These are phyloP conservation scores for Cololabis saira DNA, from an alignment of 2,113 vertebrate genomes.

Conservation along the genomic window DNA sequence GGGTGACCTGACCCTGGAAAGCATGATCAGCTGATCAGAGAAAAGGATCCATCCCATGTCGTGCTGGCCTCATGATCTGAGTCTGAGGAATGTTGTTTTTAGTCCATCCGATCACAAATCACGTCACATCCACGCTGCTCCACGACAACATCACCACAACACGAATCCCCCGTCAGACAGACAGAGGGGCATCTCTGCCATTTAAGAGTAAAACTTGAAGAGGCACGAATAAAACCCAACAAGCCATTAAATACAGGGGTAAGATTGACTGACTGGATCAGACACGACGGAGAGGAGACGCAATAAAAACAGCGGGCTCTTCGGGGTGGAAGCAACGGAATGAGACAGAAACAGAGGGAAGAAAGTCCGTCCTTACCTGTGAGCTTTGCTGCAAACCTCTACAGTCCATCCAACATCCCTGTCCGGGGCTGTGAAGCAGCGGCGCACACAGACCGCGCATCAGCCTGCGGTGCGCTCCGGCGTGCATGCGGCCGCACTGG, in stretches of 20 bases:
- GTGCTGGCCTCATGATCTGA: neutral
- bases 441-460: neutral
- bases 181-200: too few species aligned
- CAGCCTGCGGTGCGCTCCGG: constrained; percentile 6
- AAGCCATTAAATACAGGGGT: neutral
- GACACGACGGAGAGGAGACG: neutral
- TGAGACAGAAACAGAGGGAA: constrained; percentile 14
- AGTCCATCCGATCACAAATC: too few species aligned
- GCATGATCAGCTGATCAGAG: neutral
- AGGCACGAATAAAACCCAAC: neutral
- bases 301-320: neutral
- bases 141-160: neutral
- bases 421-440: neutral
- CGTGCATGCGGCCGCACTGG: constrained; percentile 3
- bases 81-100: too few species aligned
- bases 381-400: constrained; percentile 21
- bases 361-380: constrained; percentile 66
- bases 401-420: constrained; percentile 27
- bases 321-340: constrained; percentile 1
- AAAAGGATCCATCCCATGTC: neutral
- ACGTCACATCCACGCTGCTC: neutral
- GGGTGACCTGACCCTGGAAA: constrained; percentile 1
- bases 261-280: constrained; percentile 2
- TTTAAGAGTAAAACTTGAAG: neutral
- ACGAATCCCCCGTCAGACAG: neutral